These are phyloP conservation scores for Trypoxylus dichotomus DNA, from an alignment of 1,140 invertebrate species.

Conservation along the genomic window DNA sequence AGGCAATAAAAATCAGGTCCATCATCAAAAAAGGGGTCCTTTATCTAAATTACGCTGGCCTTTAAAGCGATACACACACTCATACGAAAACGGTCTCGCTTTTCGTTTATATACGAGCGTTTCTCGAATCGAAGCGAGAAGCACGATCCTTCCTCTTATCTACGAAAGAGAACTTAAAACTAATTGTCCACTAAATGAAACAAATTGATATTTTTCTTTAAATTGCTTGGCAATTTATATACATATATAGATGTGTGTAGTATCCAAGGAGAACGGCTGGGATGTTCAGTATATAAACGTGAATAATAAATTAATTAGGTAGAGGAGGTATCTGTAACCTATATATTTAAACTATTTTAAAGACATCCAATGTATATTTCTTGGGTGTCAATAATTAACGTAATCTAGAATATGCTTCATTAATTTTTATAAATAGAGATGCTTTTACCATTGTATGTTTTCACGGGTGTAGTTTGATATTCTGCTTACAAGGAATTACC, in stretches of 20 bases:
- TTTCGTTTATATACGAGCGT: neutral
- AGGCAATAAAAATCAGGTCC: constrained; percentile 25
- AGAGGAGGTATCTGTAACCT: too few relatives aligned
- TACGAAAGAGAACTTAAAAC: neutral
- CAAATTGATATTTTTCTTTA: constrained; percentile 18
- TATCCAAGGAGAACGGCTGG: neutral
- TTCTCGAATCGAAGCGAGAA: neutral
- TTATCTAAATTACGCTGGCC: constrained; percentile 21
- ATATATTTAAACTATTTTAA: too few relatives aligned
- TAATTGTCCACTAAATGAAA: constrained; percentile 25
- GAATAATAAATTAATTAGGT: too few relatives aligned
- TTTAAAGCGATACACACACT: neutral
- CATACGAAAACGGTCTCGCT: neutral
- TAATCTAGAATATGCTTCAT: too few relatives aligned
- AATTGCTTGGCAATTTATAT: constrained; percentile 7
- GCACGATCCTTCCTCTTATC: neutral
- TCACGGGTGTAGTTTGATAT: too few relatives aligned
- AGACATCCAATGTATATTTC: too few relatives aligned
- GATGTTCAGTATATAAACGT: too few relatives aligned
- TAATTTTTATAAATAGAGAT: too few relatives aligned
- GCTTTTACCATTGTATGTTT: too few relatives aligned
- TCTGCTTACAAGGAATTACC: too few relatives aligned
- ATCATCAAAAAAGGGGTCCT: constrained; percentile 9
- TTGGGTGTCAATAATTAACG: too few relatives aligned
- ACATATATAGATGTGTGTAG: neutral